These are phyloP conservation scores for Nasalis larvatus DNA, from an alignment of 2,113 vertebrate species.

Conservation along the genomic window DNA sequence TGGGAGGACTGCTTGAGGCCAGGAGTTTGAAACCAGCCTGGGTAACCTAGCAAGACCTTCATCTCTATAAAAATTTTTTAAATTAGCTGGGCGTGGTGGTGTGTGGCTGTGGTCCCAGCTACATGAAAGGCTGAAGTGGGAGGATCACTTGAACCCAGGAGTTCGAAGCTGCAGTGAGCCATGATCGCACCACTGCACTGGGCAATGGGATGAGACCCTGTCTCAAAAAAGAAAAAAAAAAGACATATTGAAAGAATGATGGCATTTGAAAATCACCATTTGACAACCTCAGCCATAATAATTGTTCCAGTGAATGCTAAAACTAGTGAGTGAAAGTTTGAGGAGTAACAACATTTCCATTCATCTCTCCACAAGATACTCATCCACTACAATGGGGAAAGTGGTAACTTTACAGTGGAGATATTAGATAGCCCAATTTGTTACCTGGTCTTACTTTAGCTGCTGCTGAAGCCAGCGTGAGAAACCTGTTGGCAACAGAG, in stretches of 20 bases:
- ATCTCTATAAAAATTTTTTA: too few relatives aligned
- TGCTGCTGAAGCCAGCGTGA: background rate
- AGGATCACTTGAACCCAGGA: too few relatives aligned
- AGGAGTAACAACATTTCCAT: background rate
- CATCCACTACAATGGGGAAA: background rate
- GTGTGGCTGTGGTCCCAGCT: too few relatives aligned
- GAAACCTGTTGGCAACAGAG: constrained; percentile 18
- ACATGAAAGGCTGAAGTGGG: too few relatives aligned
- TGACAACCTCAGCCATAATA: background rate
- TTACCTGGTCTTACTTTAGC: background rate
- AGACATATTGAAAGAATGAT: background rate
- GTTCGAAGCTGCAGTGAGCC: too few relatives aligned
- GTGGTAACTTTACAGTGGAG: background rate
- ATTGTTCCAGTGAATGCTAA: background rate
- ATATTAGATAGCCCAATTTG: background rate
- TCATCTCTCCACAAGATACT: background rate
- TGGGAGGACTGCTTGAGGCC: background rate
- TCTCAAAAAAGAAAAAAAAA: too few relatives aligned
- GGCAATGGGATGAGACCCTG: too few relatives aligned
- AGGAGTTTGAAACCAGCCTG: too few relatives aligned
- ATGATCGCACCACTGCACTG: too few relatives aligned
- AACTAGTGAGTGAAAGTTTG: background rate
- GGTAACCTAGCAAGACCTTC: too few relatives aligned
- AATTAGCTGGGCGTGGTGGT: too few relatives aligned
- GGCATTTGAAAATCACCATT: constrained; percentile 19